Conservation (phyloP, 2,797 vertebrate genomes). For the Microctenopoma lineatum region DNA sequence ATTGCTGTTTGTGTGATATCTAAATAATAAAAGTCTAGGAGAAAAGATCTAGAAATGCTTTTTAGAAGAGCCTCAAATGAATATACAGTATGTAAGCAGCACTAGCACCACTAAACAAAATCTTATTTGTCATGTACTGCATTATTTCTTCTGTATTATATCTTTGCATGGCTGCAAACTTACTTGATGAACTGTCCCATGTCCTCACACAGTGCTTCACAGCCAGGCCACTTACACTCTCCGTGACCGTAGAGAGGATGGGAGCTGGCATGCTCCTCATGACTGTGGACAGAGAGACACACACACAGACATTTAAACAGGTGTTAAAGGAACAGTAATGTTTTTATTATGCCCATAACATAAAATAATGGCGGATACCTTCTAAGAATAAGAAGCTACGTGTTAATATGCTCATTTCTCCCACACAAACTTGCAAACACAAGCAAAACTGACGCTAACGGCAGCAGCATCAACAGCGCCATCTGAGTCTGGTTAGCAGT, state of each 20-base stretch:
- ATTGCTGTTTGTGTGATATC: not conserved
- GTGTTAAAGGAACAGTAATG: not conserved
- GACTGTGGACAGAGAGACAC: slow-evolving; percentile 64
- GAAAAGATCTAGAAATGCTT: not conserved
- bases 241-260: slow-evolving; percentile 98
- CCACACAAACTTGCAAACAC: slow-evolving; percentile 27
- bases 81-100: not conserved
- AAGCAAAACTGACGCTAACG: slow-evolving; percentile 36
- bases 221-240: slow-evolving; percentile 99
- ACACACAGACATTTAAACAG: slow-evolving; percentile 11
- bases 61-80: not conserved
- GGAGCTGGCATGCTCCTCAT: slow-evolving; percentile 92
- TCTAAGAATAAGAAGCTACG: slow-evolving; percentile 16
- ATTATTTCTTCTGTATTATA: not conserved
- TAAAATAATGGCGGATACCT: slow-evolving; percentile 14
- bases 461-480: slow-evolving; percentile 47
- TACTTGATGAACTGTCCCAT: slow-evolving; percentile 99
- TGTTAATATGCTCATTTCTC: slow-evolving; percentile 25
- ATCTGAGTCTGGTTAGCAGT: slow-evolving; percentile 77
- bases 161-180: slow-evolving; percentile 67
- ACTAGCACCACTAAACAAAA: not conserved
- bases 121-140: not conserved
- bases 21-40: not conserved
- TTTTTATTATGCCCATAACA: slow-evolving; percentile 5
- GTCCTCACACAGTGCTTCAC: slow-evolving; percentile 98